Base-by-base conservation (phyloP, 2,797 vertebrate genomes). In the Rhabdomys pumilio region DNA sequence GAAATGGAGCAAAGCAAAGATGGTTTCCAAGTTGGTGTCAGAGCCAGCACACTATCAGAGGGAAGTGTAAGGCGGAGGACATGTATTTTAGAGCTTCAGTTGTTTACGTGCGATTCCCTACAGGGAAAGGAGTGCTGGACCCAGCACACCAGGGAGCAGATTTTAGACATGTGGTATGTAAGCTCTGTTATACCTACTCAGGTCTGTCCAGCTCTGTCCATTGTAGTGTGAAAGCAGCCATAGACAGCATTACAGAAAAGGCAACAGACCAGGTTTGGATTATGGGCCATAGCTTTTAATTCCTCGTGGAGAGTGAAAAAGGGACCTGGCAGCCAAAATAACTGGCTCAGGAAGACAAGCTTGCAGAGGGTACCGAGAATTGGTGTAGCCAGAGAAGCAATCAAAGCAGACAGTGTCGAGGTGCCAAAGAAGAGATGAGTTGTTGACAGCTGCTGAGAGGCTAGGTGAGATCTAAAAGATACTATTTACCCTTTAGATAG, bases 301-400 rank as follows among this genome's bases (percentile, higher is more conserved):
- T 80, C 20, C 19, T 91, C 65, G 31, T 84, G 26, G n/a, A 90
- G 63, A 80, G n/a, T 83, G 55, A 87, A 69, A 50, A 87, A 63
- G 13, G 34, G n/a, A 67, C 44, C 57, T 82, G 47, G 41, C 72
- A 87, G 63, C 47, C n/a, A 61, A 7, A 76, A 63, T 29, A 53
- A 63, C 15, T 81, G 67, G 24, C 22, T 77, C 65, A 86, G 65
- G 47, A 91, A 50, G 63, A 79, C 61, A 47, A n/a, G 41, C 77
- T 90, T 29, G 4, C 41, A 50, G 24, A 75, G 41, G 22, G 59
- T 57, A 24, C 41, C 34, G 38, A 41, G 24, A 67, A 67, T 50
- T 63, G 57, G 26, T 77, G 34, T 11, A 90, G 22, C n/a, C 67
- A 72, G 41, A 76, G 47, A 76, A 24, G 57, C 69, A 79, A 63